These are phyloP conservation scores for Sparidentex hasta DNA, from an alignment of 2,797 vertebrate species.

Conservation along the genomic window DNA sequence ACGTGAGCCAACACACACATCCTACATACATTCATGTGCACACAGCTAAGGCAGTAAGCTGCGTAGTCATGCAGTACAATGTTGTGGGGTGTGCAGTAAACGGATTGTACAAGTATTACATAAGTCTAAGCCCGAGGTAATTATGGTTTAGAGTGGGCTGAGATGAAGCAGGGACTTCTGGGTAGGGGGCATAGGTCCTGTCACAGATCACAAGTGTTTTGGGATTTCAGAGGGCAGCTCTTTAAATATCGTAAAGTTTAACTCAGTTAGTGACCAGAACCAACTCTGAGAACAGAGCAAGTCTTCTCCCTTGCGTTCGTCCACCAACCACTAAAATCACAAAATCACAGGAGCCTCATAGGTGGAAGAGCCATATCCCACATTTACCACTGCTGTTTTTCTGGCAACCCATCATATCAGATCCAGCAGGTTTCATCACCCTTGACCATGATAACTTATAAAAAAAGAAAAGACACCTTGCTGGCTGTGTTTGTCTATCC, in stretches of 20 bases:
- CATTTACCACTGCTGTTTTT: no score
- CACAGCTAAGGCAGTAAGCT: conserved; percentile 13
- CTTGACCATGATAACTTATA: no score
- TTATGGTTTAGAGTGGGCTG: conserved; percentile 52
- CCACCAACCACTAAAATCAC: no score
- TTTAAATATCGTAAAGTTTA: conserved; percentile 20
- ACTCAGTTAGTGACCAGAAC: background rate
- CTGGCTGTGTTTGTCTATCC: no score
- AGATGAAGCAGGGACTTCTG: conserved; percentile 42
- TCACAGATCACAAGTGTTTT: conserved; percentile 42
- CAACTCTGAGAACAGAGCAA: background rate
- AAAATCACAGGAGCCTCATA: background rate
- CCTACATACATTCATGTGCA: conserved; percentile 26
- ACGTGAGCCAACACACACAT: background rate
- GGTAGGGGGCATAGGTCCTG: conserved; percentile 32
- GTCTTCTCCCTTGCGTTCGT: background rate
- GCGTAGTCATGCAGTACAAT: conserved; percentile 11
- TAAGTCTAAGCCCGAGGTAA: conserved; percentile 68
- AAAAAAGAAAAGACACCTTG: no score
- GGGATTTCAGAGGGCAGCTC: conserved; percentile 8
- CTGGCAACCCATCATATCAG: no score
- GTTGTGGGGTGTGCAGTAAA: conserved; percentile 34
- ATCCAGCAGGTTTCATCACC: no score
- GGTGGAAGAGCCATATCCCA: background rate
- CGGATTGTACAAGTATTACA: conserved; percentile 54